Base-by-base conservation (phyloP, 2,797 vertebrate species). In the Onychomys torridus region DNA sequence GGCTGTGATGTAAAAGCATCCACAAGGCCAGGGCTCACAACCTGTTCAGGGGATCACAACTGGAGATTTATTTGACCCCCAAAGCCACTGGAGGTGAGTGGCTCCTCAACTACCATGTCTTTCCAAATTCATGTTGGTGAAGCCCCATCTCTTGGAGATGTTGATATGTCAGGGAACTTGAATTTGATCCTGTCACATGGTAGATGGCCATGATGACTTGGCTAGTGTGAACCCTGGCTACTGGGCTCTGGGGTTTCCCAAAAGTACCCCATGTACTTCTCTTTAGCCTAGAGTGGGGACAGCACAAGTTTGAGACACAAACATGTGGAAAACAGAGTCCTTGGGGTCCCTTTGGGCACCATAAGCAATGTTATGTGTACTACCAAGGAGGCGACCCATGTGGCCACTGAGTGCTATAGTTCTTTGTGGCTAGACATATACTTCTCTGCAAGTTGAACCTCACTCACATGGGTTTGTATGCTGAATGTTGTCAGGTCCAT, bases 141-240 rank as follows among this genome's bases (percentile, higher is more conserved):
- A 99, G 79, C 99, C 99, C 90, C 99, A 99, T 96, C 99, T 99
- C 99, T 99, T 99, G 71, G 99, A 99, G 96, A 99, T 99, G 95
- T 99, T 99, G 97, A 99, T 99, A 99, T 99, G 99, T 98, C 99
- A 0, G 99, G 99, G 98, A 99, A 99, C 98, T 99, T 99, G 99
- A 99, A 99, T 98, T 99, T 99, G 95, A 99, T 99, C 90, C 99
- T 98, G 78, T 98, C 96, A 99, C 98, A 3, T 99, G 99, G 97
- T 98, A 99, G 97, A 99, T 99, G 0, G 99, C 99, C 99, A 99
- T 99, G 98, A 99, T 99, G 76, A 99, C 99, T 98, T 99, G 99
- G 27, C 49, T 99, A 10, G 10, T 69, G 8, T 29, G 32, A 65
- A 65, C 23, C 23, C 43, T 52, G 63, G n/a, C 43, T 40, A 14